Evolutionary conservation across 2,888 invertebrate species (phyloP).

Genomic region (Hydraecia micacea): DNA sequence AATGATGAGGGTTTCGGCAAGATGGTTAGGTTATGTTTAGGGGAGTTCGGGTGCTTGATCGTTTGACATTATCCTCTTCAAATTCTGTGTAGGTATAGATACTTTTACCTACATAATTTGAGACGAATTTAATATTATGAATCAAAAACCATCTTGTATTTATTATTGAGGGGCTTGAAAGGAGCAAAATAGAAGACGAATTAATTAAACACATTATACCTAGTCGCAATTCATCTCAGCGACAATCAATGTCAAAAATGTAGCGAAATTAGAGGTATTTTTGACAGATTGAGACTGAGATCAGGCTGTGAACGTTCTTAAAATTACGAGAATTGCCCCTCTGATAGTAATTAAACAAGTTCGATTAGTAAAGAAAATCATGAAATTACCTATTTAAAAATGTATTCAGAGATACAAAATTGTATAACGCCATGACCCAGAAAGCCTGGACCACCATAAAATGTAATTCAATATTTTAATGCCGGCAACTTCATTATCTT

Average conservation of each 20-base stretch:
- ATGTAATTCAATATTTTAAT: constrained; percentile 45
- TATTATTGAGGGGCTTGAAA: neutral
- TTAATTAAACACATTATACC: too few relatives aligned
- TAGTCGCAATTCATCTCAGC: too few relatives aligned
- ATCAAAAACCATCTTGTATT: neutral
- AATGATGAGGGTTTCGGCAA: constrained; percentile 40
- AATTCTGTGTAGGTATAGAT: neutral
- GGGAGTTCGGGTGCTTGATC: constrained; percentile 44
- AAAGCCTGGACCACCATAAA: constrained; percentile 31
- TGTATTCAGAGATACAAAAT: constrained; percentile 4
- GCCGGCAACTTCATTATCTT: constrained; percentile 48
- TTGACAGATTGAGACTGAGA: too few relatives aligned
- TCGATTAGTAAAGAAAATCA: neutral
- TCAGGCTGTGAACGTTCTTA: too few relatives aligned
- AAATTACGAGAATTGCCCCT: too few relatives aligned
- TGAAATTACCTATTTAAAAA: neutral
- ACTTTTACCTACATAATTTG: neutral
- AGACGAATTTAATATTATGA: too few relatives aligned
- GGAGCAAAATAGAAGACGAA: neutral
- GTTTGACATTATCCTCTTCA: constrained; percentile 30
- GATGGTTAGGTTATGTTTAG: constrained; percentile 21
- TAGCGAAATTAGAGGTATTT: too few relatives aligned
- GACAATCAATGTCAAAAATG: too few relatives aligned
- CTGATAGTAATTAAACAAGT: neutral
- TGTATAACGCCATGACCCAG: constrained; percentile 20